A percentile compares a stretch with the other conserved stretches of the same genome.
These are phyloP conservation scores for Helogale parvula DNA, from an alignment of 2,113 vertebrate genomes.

Conservation along the genomic window DNA sequence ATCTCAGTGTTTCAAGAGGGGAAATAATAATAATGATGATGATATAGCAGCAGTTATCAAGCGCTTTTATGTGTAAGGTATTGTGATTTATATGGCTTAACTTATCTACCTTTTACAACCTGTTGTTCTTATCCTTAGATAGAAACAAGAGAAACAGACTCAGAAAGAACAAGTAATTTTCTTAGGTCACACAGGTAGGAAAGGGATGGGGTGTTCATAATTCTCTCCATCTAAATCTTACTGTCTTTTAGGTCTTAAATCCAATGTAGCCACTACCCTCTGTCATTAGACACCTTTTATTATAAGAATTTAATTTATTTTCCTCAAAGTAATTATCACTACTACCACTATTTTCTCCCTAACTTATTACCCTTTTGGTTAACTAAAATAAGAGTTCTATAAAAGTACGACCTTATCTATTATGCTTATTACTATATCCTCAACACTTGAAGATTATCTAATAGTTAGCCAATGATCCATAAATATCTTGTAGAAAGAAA, in stretches of 20 bases:
- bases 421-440: not conserved
- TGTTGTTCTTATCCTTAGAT: not conserved
- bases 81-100: not conserved
- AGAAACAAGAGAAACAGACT: not conserved
- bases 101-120: not conserved
- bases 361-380: not conserved
- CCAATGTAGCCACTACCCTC: not conserved
- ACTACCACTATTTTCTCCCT: not conserved
- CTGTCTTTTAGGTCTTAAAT: not conserved
- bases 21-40: not conserved
- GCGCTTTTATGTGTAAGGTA: not conserved
- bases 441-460: not conserved
- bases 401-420: not conserved
- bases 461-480: not conserved
- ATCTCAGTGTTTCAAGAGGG: not conserved
- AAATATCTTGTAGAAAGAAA: not conserved
- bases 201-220: too few species aligned
- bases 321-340: not conserved
- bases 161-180: not conserved
- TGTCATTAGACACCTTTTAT: not conserved
- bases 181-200: not conserved
- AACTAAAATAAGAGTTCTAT: not conserved
- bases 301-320: not conserved
- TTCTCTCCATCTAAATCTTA: not conserved
- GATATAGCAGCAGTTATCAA: not conserved